Evolutionary conservation across 1,140 invertebrate species (phyloP).

Genomic region (Bombyx mori): ASM3026992v2 NC_085130.1:13412501-13413000

Average conservation of each 20-base stretch:
- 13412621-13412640: neutral
- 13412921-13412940: constrained; percentile 2
- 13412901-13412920: neutral
- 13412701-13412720: constrained; percentile 50
- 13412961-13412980: constrained; percentile 24
- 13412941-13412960: constrained; percentile 16
- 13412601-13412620: constrained; percentile 13
- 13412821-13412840: constrained; percentile 18
- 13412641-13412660: neutral
- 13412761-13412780: constrained; percentile 23
- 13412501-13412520: constrained; percentile 21
- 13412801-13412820: constrained; percentile 16
- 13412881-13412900: constrained; percentile 20
- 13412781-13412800: constrained; percentile 20
- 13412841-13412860: constrained; percentile 21
- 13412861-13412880: constrained; percentile 20
- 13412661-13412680: constrained; percentile 16
- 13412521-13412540: constrained; percentile 21
- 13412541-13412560: constrained; percentile 16
- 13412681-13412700: constrained; percentile 14
- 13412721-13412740: constrained; percentile 52
- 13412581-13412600: constrained; percentile 11
- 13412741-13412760: constrained; percentile 56
- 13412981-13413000: constrained; percentile 17
- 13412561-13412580: constrained; percentile 6